Percentiles rank a stretch among this genome's conserved stretches.
phyloP scores from a whole-genome alignment of 1,140 invertebrate genomes.

The Nasonia giraulti region DNA sequence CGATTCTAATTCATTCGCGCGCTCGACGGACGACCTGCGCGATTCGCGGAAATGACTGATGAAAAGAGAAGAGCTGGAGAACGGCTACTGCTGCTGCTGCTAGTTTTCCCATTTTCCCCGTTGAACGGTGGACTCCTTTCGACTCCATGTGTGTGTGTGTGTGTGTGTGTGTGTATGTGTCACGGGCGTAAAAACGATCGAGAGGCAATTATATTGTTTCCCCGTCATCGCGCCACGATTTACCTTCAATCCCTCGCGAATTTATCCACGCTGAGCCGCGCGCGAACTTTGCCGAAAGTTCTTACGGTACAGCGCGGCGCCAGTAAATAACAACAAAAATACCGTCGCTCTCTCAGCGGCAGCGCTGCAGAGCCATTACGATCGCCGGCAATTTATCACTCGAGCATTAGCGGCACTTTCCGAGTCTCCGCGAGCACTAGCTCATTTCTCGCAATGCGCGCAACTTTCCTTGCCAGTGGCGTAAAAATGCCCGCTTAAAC shows the following conservation, averaged over 20 bases:
- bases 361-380: background rate
- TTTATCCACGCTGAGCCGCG: too few species aligned
- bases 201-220: background rate
- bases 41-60: slow-evolving; percentile 45
- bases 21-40: background rate
- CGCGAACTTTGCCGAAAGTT: background rate
- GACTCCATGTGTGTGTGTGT: too few species aligned
- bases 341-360: background rate
- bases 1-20: slow-evolving; percentile 46
- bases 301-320: too few species aligned
- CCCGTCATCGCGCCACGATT: too few species aligned
- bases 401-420: background rate
- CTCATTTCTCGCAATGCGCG: background rate
- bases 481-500: background rate
- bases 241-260: too few species aligned
- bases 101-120: slow-evolving; percentile 38
- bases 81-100: background rate
- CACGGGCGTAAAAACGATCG: background rate
- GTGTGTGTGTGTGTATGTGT: too few species aligned
- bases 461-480: background rate
- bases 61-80: background rate
- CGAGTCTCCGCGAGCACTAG: background rate
- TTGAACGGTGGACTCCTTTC: background rate
- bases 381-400: background rate
- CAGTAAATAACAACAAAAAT: background rate